Evolutionary conservation across 2,113 vertebrate species (phyloP).

Genomic region (Ctenodactylus gundi): DNA sequence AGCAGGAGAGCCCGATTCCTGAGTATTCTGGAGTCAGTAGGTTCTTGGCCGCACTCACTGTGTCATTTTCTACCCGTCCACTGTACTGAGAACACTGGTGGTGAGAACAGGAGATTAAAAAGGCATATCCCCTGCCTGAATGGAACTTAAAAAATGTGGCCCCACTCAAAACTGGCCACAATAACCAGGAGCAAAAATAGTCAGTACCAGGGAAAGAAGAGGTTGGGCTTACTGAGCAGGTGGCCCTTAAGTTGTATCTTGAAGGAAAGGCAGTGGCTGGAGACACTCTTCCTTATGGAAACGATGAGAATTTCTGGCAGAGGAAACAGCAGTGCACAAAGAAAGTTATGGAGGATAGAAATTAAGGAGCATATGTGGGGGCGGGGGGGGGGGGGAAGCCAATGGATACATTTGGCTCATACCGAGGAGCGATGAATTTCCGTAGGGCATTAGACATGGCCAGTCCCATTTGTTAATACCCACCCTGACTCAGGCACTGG

Average conservation of each 20-base stretch:
- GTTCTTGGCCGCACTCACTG: not conserved
- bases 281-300: not conserved
- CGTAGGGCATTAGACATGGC: not conserved
- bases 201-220: not conserved
- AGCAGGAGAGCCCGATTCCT: not conserved
- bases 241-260: not conserved
- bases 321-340: not conserved
- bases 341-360: not conserved
- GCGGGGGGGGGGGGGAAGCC: not conserved
- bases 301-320: not conserved
- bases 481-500: not conserved
- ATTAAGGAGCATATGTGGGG: not conserved
- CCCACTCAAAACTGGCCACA: not conserved
- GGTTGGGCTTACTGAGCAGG: not conserved
- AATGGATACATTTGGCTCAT: not conserved
- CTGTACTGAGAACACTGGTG: not conserved
- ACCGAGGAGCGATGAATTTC: not conserved
- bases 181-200: not conserved
- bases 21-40: not conserved
- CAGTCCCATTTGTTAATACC: not conserved
- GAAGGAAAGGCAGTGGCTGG: not conserved
- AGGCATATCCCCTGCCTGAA: not conserved
- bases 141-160: not conserved
- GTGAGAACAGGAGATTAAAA: not conserved
- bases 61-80: conserved; percentile 8